Base-by-base conservation (phyloP, 2,888 invertebrate species). In the Lathronympha strigana region DNA sequence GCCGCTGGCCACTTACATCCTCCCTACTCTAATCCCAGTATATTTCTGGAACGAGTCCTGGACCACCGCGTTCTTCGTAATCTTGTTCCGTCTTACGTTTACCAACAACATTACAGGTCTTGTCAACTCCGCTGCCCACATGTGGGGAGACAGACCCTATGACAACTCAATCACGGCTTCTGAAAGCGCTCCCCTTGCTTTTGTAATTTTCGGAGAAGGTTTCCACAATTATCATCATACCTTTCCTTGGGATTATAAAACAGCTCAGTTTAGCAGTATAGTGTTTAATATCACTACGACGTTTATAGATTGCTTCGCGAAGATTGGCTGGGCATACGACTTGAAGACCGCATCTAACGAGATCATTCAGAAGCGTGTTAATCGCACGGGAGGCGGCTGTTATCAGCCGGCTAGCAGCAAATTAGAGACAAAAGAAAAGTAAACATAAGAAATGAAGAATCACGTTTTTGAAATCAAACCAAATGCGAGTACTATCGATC, bases 201-300 rank as follows among this genome's bases (percentile, higher is more conserved):
- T 71, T 94, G 95, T 0, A 83, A 9, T 15, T 0, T n/a, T 95
- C 55, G 96, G 96, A 0, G 96, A 96, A 81, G 97, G 97, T 0
- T 97, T 95, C 94, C 97, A 97, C 86, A 97, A 97, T 84, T 97
- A 96, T 84, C 97, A 97, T 79, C 97, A 97, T 87, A 92, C 93
- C 0, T 97, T 97, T 92, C 97, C 97, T 9, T 96, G 95, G 94
- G 97, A 97, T 79, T 97, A 97, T 92, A 95, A 96, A 79, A 95
- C 97, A 2, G 94, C 96, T 19, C 97, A 97, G 80, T 93, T 96
- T 38, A 96, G 96, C 17, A 94, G 94, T 77, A 94, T 94, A 82
- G 92, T 93, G 67, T 84, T 95, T 17, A 97, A 97, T 81, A 89
- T 95, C 73, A 96, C 97, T 0, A 95, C 96, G 0, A 87, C 92